A percentile compares a stretch with the other conserved stretches of the same genome.
Conservation (phyloP, 2,888 invertebrate species). For the Tillus elongatus region DNA sequence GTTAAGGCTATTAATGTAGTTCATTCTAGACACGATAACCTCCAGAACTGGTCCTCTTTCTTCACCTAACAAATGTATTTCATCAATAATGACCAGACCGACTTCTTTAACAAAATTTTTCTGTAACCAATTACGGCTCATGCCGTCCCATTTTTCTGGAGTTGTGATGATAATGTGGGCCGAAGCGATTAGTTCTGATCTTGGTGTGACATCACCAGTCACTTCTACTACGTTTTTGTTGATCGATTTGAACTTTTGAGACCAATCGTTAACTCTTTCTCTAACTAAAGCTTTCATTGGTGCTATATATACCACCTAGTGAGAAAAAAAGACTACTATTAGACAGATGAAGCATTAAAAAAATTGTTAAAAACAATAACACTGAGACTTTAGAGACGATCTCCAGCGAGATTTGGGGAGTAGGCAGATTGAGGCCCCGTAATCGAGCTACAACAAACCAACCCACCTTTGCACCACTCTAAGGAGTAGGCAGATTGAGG, state of each 20-base stretch:
- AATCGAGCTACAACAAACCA: no score
- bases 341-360: constrained; percentile 6
- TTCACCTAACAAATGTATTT: constrained; percentile 93
- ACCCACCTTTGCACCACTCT: no score
- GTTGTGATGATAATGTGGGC: constrained; percentile 96
- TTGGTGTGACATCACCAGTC: constrained; percentile 88
- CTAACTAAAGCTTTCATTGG: constrained; percentile 95
- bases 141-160: constrained; percentile 99
- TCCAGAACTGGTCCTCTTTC: constrained; percentile 86
- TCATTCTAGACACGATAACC: constrained; percentile 95
- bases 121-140: constrained; percentile 96
- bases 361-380: no score
- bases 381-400: no score
- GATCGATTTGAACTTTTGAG: constrained; percentile 60
- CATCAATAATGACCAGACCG: constrained; percentile 90
- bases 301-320: constrained; percentile 94
- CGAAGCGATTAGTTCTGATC: constrained; percentile 69
- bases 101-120: constrained; percentile 89
- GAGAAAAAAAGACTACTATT: constrained; percentile 26
- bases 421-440: no score
- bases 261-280: constrained; percentile 95
- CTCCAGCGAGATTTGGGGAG: no score
- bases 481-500: no score
- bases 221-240: constrained; percentile 86
- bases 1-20: constrained; percentile 90